A percentile compares a stretch with the other conserved stretches of the same genome.
Conservation (phyloP, 2,113 vertebrate genomes). For the Regulus satrapa region DNA sequence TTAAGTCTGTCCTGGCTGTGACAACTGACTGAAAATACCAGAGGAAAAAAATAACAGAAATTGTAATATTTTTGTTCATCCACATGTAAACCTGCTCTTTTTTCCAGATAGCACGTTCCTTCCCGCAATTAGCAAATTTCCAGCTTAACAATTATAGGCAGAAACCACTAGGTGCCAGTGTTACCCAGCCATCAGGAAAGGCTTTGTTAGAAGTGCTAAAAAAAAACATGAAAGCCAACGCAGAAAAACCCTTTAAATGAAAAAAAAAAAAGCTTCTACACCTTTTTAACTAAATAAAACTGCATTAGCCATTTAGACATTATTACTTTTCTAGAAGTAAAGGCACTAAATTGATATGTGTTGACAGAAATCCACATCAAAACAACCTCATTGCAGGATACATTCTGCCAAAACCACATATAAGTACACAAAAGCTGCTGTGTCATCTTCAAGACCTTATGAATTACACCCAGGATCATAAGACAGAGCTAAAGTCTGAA, state of each 20-base stretch:
- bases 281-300: neutral
- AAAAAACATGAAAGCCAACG: neutral
- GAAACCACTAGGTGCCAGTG: slow-evolving; percentile 69
- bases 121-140: neutral
- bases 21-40: neutral
- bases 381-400: neutral
- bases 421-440: neutral
- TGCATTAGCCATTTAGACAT: neutral
- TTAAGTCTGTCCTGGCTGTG: neutral
- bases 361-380: neutral
- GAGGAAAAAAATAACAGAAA: neutral
- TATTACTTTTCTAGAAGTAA: neutral
- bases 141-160: neutral
- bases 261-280: neutral
- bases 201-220: neutral
- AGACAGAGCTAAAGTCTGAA: neutral
- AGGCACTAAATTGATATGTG: neutral
- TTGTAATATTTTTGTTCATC: neutral
- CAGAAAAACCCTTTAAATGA: neutral
- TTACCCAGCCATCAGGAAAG: slow-evolving; percentile 23
- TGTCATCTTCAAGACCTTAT: neutral
- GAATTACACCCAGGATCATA: neutral
- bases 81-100: neutral
- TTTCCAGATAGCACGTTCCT: neutral
- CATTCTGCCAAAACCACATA: neutral